Conservation (phyloP, 2,113 vertebrate genomes). For the Perca flavescens region DNA sequence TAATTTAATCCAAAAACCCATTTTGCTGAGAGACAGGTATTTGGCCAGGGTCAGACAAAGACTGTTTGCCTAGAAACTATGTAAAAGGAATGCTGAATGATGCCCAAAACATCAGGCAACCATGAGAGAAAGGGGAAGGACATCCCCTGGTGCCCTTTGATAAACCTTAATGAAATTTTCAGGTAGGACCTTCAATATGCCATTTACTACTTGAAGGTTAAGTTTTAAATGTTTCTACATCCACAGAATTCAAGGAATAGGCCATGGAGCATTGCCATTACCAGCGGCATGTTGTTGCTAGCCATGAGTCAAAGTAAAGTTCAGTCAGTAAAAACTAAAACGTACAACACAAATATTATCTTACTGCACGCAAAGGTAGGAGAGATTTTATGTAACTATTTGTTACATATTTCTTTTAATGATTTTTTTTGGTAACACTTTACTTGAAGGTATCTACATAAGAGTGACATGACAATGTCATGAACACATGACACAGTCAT, state of each 20-base stretch:
- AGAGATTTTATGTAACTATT: background rate
- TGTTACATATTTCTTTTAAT: background rate
- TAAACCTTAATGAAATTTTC: conserved; percentile 46
- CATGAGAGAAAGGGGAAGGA: conserved; percentile 16
- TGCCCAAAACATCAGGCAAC: conserved; percentile 60
- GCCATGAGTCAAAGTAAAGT: conserved; percentile 42
- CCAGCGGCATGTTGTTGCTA: conserved; percentile 33
- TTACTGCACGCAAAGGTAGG: conserved; percentile 18
- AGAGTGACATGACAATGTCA: too few species aligned
- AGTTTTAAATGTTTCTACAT: conserved; percentile 35
- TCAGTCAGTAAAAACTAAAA: conserved; percentile 46
- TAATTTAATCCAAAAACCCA: conserved; percentile 10
- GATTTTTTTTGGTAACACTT: background rate
- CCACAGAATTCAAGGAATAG: conserved; percentile 25
- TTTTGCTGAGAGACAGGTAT: conserved; percentile 60
- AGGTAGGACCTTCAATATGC: conserved; percentile 41
- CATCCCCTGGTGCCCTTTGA: conserved; percentile 4
- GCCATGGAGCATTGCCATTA: background rate
- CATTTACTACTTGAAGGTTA: conserved; percentile 35
- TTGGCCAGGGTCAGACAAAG: conserved; percentile 31
- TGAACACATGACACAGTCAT: too few species aligned
- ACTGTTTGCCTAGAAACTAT: conserved; percentile 47
- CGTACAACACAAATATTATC: background rate
- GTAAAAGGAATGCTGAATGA: conserved; percentile 58
- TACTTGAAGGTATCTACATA: too few species aligned